These are phyloP conservation scores for Tauraco erythrolophus DNA, from an alignment of 2,113 vertebrate species.

Conservation along the genomic window DNA sequence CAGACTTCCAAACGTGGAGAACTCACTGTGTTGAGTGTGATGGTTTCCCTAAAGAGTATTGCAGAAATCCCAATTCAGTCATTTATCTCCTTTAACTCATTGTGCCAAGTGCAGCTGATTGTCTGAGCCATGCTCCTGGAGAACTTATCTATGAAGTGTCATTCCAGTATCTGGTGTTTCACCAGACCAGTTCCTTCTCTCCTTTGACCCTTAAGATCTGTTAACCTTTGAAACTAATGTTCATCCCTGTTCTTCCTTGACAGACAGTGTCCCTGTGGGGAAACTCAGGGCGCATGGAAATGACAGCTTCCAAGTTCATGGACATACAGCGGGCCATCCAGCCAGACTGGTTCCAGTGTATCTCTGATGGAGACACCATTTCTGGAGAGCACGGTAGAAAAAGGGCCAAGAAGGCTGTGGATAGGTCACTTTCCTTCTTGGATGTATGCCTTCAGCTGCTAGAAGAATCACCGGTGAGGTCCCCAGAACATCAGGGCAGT, in stretches of 20 bases:
- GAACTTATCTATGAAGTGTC: background rate
- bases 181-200: background rate
- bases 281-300: slow-evolving; percentile 89
- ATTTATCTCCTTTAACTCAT: background rate
- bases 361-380: slow-evolving; percentile 90
- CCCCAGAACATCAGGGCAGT: background rate
- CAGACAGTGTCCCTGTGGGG: slow-evolving; percentile 94
- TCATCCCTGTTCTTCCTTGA: background rate
- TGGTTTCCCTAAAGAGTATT: background rate
- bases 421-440: slow-evolving; percentile 90
- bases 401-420: slow-evolving; percentile 90
- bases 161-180: background rate
- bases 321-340: slow-evolving; percentile 85
- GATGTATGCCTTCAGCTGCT: slow-evolving; percentile 87
- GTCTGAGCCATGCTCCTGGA: background rate
- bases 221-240: background rate
- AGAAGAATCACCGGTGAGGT: slow-evolving; percentile 84
- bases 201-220: background rate
- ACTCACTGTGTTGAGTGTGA: background rate
- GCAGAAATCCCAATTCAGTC: background rate
- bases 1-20: background rate
- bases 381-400: slow-evolving; percentile 81
- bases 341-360: slow-evolving; percentile 94
- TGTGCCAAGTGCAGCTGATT: background rate
- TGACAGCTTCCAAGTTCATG: slow-evolving; percentile 90